phyloP scores from a whole-genome alignment of 2,797 vertebrate species.

The Pantherophis vulpinus region DNA sequence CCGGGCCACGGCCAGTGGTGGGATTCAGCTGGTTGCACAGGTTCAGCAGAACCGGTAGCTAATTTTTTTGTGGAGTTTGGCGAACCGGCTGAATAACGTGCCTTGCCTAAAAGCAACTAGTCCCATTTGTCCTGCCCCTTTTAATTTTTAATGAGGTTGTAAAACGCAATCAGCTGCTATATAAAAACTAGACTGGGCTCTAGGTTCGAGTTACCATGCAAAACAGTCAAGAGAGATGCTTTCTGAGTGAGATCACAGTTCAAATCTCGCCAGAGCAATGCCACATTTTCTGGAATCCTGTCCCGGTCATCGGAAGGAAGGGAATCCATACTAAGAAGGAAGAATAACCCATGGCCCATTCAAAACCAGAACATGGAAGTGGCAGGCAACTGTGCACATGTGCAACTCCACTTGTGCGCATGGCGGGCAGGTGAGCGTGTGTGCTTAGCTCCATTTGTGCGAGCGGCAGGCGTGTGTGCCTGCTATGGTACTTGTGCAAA shows the following conservation, averaged over 20 bases:
- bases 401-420: no score
- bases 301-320: background rate
- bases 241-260: background rate
- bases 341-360: background rate
- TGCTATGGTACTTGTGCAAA: no score
- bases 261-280: background rate
- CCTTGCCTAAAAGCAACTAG: background rate
- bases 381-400: no score
- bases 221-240: background rate
- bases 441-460: no score
- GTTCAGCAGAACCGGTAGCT: no score
- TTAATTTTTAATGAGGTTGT: background rate
- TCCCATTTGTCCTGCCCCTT: background rate
- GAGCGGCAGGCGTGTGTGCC: no score
- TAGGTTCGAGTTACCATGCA: background rate
- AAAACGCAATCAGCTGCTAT: background rate
- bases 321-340: background rate
- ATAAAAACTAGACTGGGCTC: background rate
- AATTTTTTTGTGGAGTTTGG: no score
- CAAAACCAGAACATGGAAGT: no score
- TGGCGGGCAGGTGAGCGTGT: no score
- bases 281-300: background rate
- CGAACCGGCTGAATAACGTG: no score
- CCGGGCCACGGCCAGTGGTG: fast-evolving
- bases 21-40: no score